Percentiles rank a stretch among this genome's conserved stretches.
Evolutionary conservation across 1,140 invertebrate species (phyloP).

Genomic region (Zophobas atratus): DNA sequence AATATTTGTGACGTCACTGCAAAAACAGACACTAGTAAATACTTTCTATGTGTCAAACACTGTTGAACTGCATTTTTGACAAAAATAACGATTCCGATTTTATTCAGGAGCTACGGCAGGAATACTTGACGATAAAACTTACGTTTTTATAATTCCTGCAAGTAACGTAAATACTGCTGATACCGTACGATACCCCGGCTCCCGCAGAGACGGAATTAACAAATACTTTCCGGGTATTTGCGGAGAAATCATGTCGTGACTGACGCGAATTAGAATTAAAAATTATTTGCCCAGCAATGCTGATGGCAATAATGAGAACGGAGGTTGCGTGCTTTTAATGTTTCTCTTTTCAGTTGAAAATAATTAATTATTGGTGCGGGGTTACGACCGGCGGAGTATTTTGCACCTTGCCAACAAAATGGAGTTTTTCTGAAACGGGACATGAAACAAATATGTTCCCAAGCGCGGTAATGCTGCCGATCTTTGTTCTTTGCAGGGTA

Average conservation of each 20-base stretch:
- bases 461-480: neutral
- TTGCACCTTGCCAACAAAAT: conserved; percentile 7
- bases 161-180: too few relatives aligned
- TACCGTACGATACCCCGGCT: too few relatives aligned
- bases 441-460: neutral
- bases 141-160: too few relatives aligned
- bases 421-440: neutral
- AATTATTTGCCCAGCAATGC: conserved; percentile 28
- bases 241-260: conserved; percentile 19
- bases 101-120: too few relatives aligned
- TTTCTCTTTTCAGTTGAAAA: conserved; percentile 23
- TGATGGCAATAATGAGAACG: conserved; percentile 29
- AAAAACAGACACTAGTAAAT: too few relatives aligned
- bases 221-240: too few relatives aligned
- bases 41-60: too few relatives aligned
- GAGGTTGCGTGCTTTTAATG: conserved; percentile 33
- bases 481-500: neutral
- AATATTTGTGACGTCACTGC: too few relatives aligned
- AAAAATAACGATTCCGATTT: too few relatives aligned
- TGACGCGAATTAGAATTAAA: conserved; percentile 18
- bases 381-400: conserved; percentile 7
- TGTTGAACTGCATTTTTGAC: too few relatives aligned
- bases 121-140: too few relatives aligned
- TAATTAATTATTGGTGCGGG: conserved; percentile 21
- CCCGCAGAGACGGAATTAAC: too few relatives aligned